Evolutionary conservation across 2,888 invertebrate species (phyloP).

Genomic region (Capitulum mitella): DNA sequence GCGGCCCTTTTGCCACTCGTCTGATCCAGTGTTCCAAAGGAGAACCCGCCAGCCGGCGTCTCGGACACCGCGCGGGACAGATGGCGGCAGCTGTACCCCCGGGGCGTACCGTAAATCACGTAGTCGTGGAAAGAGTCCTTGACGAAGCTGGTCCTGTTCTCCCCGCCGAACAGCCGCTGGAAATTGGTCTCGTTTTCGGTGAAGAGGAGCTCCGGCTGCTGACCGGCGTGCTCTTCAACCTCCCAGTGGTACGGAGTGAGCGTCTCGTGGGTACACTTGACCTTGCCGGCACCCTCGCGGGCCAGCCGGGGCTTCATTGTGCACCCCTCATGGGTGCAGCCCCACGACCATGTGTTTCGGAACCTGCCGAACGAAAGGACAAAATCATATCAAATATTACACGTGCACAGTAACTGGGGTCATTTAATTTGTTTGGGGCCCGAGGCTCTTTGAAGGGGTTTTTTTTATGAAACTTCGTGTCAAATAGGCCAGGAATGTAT

Average conservation of each 20-base stretch:
- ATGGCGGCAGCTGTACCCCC: too few species aligned
- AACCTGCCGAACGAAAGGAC: slow-evolving; percentile 37
- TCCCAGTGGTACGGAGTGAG: slow-evolving; percentile 37
- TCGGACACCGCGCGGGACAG: too few species aligned
- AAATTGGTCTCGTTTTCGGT: slow-evolving; percentile 44
- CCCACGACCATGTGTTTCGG: slow-evolving; percentile 40
- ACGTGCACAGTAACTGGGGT: too few species aligned
- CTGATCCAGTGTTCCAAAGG: too few species aligned
- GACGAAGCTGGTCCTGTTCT: slow-evolving; percentile 26
- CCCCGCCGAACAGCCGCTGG: slow-evolving; percentile 37
- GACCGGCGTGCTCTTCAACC: slow-evolving; percentile 26
- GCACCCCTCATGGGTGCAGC: slow-evolving; percentile 41
- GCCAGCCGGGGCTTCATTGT: slow-evolving; percentile 39
- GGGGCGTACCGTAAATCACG: background rate
- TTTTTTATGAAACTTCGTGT: too few species aligned
- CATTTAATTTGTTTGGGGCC: too few species aligned
- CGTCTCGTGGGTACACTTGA: slow-evolving; percentile 39
- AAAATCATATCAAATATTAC: too few species aligned
- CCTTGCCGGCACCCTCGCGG: slow-evolving; percentile 33
- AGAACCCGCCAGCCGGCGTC: too few species aligned
- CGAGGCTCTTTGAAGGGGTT: too few species aligned
- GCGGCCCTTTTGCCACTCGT: too few species aligned
- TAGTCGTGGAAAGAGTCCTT: slow-evolving; percentile 14
- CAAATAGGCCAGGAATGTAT: too few species aligned
- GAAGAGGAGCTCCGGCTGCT: slow-evolving; percentile 39